phyloP scores from a whole-genome alignment of 2,113 vertebrate genomes.

The Psittacara wagleri region DNA sequence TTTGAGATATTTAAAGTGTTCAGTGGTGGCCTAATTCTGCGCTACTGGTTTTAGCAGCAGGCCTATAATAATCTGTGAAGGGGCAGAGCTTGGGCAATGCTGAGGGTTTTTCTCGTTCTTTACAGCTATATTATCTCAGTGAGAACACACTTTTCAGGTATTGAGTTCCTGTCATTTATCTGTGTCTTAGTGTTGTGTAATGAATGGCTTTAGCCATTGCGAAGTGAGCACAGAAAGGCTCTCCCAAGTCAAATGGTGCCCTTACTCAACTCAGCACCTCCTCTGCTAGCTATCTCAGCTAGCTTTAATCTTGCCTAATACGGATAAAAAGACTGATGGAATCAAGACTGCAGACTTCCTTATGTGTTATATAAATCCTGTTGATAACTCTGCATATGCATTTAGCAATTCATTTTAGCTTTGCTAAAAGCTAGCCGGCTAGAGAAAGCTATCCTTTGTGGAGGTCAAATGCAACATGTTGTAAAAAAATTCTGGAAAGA shows the following conservation, averaged over 20 bases:
- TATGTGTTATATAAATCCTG: neutral
- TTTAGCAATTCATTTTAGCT: neutral
- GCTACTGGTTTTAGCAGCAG: neutral
- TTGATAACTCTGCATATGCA: neutral
- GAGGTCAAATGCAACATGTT: neutral
- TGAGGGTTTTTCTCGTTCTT: neutral
- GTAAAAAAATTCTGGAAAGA: neutral
- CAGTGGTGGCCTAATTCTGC: neutral
- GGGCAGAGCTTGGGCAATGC: neutral
- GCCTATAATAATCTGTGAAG: neutral
- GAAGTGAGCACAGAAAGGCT: neutral
- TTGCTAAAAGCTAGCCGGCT: neutral
- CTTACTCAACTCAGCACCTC: neutral
- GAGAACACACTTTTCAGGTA: neutral
- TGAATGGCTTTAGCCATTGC: neutral
- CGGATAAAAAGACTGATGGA: neutral
- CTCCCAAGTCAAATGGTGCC: neutral
- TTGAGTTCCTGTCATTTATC: neutral
- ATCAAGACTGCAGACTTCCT: neutral
- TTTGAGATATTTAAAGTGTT: neutral
- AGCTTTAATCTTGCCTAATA: slow-evolving; percentile 18
- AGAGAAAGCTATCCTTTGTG: neutral
- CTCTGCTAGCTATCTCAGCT: neutral
- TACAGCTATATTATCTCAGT: neutral
- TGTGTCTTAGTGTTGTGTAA: neutral